These are phyloP conservation scores for Pammene fasciana DNA, from an alignment of 2,888 invertebrate species.

Conservation along the genomic window DNA sequence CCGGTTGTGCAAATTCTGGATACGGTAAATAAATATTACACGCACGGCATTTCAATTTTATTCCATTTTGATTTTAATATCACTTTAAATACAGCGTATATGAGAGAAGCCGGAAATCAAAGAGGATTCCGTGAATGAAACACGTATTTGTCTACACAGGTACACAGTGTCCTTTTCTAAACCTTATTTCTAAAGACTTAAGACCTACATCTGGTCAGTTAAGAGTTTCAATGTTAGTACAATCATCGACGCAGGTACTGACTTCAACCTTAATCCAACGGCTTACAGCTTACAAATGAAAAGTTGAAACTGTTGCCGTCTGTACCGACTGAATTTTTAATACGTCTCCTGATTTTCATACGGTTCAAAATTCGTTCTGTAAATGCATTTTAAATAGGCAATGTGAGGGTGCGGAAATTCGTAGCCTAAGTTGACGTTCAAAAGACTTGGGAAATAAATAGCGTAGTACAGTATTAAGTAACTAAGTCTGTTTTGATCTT, in stretches of 20 bases:
- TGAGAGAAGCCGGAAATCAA: slow-evolving; percentile 29
- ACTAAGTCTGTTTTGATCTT: no score
- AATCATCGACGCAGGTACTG: no score
- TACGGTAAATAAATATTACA: no score
- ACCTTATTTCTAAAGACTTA: no score
- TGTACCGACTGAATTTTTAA: slow-evolving; percentile 22
- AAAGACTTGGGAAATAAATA: background rate
- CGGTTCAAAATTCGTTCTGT: slow-evolving; percentile 8
- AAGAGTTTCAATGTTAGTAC: no score
- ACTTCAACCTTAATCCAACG: no score
- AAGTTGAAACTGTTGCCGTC: no score
- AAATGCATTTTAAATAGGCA: slow-evolving; percentile 12
- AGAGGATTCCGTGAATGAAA: slow-evolving; percentile 21
- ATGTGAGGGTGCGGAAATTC: background rate
- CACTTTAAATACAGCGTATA: slow-evolving; percentile 8
- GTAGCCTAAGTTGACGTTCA: slow-evolving; percentile 7
- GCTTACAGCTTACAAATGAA: no score
- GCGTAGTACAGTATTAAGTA: no score
- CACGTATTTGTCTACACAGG: background rate
- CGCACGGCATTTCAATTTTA: background rate
- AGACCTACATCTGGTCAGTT: no score
- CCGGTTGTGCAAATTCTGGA: no score
- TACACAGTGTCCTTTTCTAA: no score
- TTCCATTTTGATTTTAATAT: background rate
- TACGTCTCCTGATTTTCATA: slow-evolving; percentile 15